These are phyloP conservation scores for Nemotelus pantherinus DNA, from an alignment of 2,888 invertebrate species.

Conservation along the genomic window DNA sequence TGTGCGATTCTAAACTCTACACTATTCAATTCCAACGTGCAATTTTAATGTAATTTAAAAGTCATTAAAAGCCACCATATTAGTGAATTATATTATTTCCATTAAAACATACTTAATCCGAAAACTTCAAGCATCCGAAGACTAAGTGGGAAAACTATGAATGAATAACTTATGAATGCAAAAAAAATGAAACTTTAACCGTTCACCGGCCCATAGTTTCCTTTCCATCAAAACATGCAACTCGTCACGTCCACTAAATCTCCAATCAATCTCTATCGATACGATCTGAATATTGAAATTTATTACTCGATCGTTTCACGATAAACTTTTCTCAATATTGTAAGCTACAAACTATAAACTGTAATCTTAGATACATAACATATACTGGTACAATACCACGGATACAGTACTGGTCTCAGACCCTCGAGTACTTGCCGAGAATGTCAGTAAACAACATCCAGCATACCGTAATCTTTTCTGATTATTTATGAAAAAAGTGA, in stretches of 20 bases:
- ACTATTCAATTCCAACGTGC: too few relatives aligned
- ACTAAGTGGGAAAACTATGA: too few relatives aligned
- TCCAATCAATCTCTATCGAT: conserved; percentile 32
- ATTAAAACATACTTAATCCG: too few relatives aligned
- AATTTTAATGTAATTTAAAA: too few relatives aligned
- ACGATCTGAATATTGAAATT: conserved; percentile 41
- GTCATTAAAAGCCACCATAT: too few relatives aligned
- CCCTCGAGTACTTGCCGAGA: neutral
- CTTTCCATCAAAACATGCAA: conserved; percentile 4
- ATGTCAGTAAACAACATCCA: neutral
- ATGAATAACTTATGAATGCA: too few relatives aligned
- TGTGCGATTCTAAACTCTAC: too few relatives aligned
- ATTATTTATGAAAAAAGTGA: neutral
- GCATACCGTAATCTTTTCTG: neutral
- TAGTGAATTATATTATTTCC: too few relatives aligned
- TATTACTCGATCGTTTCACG: conserved; percentile 36
- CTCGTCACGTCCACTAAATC: conserved; percentile 31
- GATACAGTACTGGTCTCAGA: neutral
- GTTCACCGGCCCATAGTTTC: too few relatives aligned
- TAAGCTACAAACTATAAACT: neutral
- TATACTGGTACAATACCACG: neutral
- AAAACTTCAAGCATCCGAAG: too few relatives aligned
- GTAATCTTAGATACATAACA: neutral
- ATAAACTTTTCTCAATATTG: conserved; percentile 23
- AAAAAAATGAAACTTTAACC: too few relatives aligned